Evolutionary conservation across 2,113 vertebrate genomes (phyloP).

Genomic region (Onychostruthus taczanowskii): DNA sequence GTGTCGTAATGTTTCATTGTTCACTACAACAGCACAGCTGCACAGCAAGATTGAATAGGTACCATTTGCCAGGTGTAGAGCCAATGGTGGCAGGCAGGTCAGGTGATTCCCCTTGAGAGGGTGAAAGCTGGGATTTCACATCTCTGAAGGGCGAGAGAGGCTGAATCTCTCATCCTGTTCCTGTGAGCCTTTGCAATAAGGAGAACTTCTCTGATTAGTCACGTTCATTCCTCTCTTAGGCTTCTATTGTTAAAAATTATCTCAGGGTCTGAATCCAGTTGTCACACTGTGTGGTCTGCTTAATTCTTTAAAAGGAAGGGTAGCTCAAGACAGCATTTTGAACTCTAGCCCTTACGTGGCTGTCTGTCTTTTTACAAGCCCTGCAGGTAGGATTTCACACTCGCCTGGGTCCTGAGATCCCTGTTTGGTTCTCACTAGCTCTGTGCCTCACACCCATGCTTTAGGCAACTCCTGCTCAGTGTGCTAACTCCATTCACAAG

Average conservation of each 20-base stretch:
- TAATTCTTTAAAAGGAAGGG: neutral
- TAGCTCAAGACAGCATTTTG: neutral
- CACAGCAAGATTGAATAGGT: neutral
- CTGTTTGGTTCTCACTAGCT: neutral
- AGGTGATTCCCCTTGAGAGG: neutral
- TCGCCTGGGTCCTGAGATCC: rapidly evolving
- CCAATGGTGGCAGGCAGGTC: neutral
- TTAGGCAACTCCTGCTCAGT: neutral
- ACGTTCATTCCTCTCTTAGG: neutral
- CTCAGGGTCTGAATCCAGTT: neutral
- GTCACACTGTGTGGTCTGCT: neutral
- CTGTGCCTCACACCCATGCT: neutral
- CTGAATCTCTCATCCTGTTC: neutral
- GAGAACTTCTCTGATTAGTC: neutral
- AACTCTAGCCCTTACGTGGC: neutral
- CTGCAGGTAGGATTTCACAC: neutral
- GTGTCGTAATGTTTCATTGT: neutral
- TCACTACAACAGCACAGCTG: neutral
- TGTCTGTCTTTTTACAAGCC: neutral
- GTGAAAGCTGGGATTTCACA: neutral
- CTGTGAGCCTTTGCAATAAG: neutral
- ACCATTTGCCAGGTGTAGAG: neutral
- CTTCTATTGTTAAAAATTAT: neutral
- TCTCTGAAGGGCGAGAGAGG: neutral
- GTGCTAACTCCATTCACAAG: neutral